Base-by-base conservation (phyloP, 23 tunicate genomes). In the Halocynthia aurantium region DNA sequence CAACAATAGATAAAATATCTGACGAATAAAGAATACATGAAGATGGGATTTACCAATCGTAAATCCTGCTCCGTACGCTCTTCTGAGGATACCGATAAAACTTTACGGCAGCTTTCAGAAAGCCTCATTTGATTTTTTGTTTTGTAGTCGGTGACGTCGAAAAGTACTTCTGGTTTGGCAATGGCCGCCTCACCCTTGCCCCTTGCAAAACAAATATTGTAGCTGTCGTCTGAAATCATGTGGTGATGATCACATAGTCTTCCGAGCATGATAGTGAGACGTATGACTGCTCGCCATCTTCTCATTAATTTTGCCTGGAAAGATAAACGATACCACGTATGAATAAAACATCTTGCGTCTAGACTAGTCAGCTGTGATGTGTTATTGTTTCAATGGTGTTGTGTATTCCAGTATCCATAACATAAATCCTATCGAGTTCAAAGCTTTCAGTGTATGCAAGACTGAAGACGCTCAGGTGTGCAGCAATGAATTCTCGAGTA, bases 111-210 rank as follows among this genome's bases (percentile, higher is more conserved):
- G 7, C 88, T 83, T 51, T 88, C 95, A n/a, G 95, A 88, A 10
- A 88, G 75, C 8, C 83, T 82, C 51, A 73, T 82, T 82, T 88
- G 95, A 52, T 88, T 88, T 78, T 88, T 88, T 84, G 80, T 88
- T 83, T 88, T 88, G 61, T 88, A 88, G 49, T 88, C 87, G 10
- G 88, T 78, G 50, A 88, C 84, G 70, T 88, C 95, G 68, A 88
- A 88, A 8, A 88, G 53, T 53, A 88, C 84, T 73, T 88, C 95
- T 53, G 65, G 75, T 61, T 88, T 77, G 5, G 58, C 70, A 17
- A 31, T 69, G 31, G 51, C 84, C 7, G 76, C 22, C 10, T 21
- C 77, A 40, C 57, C 81, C 19, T 63, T 78, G 8, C 11, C 52
- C 11, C 18, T 51, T 21, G 21, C 57, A 60, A 55, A 65, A 7